These are phyloP conservation scores for Scaptomyza hsui DNA, from an alignment of 1,140 invertebrate species.

Conservation along the genomic window DNA sequence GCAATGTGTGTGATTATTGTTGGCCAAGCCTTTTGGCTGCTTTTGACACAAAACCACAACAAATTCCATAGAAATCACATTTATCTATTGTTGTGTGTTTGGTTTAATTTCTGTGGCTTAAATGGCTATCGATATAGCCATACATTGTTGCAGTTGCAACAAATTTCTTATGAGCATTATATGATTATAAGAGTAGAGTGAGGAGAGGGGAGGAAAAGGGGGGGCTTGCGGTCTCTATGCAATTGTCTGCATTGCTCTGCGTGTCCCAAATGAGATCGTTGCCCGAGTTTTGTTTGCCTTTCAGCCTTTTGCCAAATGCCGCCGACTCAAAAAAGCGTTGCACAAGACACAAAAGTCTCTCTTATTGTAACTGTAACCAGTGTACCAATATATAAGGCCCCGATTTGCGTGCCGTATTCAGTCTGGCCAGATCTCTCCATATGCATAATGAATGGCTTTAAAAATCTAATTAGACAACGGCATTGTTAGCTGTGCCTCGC, in stretches of 20 bases:
- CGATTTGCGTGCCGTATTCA: slow-evolving; percentile 48
- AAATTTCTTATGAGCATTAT: slow-evolving; percentile 57
- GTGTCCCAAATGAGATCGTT: slow-evolving; percentile 33
- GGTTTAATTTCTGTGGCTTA: slow-evolving; percentile 54
- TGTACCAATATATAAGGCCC: neutral
- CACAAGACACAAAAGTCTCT: slow-evolving; percentile 29
- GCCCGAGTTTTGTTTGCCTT: slow-evolving; percentile 9
- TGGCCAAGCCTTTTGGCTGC: slow-evolving; percentile 48
- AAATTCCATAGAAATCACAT: slow-evolving; percentile 64
- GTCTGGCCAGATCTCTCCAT: neutral
- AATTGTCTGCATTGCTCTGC: slow-evolving; percentile 40
- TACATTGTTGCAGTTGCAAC: slow-evolving; percentile 24
- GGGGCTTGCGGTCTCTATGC: neutral
- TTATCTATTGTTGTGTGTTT: slow-evolving; percentile 25
- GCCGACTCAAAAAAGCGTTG: slow-evolving; percentile 21
- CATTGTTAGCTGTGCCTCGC: slow-evolving; percentile 22
- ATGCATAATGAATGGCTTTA: slow-evolving; percentile 55
- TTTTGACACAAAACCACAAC: slow-evolving; percentile 47
- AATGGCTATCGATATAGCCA: slow-evolving; percentile 61
- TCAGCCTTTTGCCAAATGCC: slow-evolving; percentile 34
- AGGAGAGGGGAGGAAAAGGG: neutral
- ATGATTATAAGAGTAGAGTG: slow-evolving; percentile 27
- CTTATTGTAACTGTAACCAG: slow-evolving; percentile 38
- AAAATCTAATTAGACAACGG: slow-evolving; percentile 72
- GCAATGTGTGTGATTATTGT: slow-evolving; percentile 49